These are phyloP conservation scores for Neosalanx taihuensis DNA, from an alignment of 2,797 vertebrate genomes.

Conservation along the genomic window DNA sequence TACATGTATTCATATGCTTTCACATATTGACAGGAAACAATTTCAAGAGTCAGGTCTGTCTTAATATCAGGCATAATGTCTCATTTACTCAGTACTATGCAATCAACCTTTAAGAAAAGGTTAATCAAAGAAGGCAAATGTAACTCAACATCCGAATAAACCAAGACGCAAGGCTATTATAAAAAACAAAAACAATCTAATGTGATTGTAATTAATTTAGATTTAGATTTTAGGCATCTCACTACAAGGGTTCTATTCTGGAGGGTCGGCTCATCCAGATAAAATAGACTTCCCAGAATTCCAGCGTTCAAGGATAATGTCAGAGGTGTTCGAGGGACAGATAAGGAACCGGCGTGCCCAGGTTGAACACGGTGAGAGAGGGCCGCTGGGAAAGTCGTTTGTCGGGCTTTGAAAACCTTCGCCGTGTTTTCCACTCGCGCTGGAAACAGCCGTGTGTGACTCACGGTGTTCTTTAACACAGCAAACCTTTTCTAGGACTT, in stretches of 20 bases:
- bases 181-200: slow-evolving; percentile 23
- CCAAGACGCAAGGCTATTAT: slow-evolving; percentile 65
- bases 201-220: slow-evolving; percentile 25
- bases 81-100: neutral
- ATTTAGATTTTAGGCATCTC: slow-evolving; percentile 35
- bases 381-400: slow-evolving; percentile 58
- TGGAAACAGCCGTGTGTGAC: slow-evolving; percentile 61
- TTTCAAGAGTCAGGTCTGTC: slow-evolving; percentile 36
- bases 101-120: slow-evolving; percentile 25
- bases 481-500: slow-evolving; percentile 59
- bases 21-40: slow-evolving; percentile 29
- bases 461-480: slow-evolving; percentile 58
- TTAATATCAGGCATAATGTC: slow-evolving; percentile 3
- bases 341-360: slow-evolving; percentile 36
- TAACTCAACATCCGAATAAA: slow-evolving; percentile 34
- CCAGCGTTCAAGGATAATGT: slow-evolving; percentile 43
- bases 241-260: slow-evolving; percentile 29
- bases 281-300: slow-evolving; percentile 38
- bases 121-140: slow-evolving; percentile 33
- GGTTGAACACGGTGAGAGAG: slow-evolving; percentile 41
- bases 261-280: slow-evolving; percentile 18
- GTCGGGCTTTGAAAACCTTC: slow-evolving; percentile 24
- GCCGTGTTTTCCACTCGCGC: slow-evolving; percentile 50
- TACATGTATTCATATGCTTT: slow-evolving; percentile 54
- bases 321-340: slow-evolving; percentile 22